phyloP scores from a whole-genome alignment of 2,113 vertebrate genomes.

The Otolemur garnettii region DNA sequence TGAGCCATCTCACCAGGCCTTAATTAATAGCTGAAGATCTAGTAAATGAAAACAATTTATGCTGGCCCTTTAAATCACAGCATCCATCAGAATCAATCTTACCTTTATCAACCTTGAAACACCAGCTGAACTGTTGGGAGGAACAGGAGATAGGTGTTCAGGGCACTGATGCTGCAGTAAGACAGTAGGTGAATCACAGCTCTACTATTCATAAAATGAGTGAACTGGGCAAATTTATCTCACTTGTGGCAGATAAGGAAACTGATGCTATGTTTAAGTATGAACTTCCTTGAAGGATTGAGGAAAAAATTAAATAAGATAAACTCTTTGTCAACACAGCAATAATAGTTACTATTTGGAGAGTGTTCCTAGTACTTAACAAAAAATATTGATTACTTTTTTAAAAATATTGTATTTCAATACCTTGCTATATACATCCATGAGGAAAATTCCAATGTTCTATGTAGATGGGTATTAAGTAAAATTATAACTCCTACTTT shows the following conservation, averaged over 20 bases:
- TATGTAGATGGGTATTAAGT: neutral
- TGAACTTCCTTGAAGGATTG: neutral
- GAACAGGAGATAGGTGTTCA: neutral
- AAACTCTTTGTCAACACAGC: neutral
- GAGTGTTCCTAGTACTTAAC: neutral
- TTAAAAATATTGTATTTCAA: neutral
- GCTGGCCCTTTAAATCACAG: neutral
- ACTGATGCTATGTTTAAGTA: neutral
- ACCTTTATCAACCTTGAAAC: neutral
- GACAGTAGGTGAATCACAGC: neutral
- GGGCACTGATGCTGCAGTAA: neutral
- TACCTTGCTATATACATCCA: neutral
- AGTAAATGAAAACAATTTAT: neutral
- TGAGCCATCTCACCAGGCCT: too few relatives aligned
- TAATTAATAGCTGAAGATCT: neutral
- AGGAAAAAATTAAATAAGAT: neutral
- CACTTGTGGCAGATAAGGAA: neutral
- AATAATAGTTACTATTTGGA: neutral
- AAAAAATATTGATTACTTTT: neutral
- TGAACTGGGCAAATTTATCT: neutral
- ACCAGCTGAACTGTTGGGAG: neutral
- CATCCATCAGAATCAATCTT: neutral
- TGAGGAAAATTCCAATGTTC: neutral
- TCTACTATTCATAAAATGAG: neutral
- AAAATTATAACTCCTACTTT: neutral